Evolutionary conservation across 2,888 invertebrate genomes (phyloP).

Genomic region (Stomorhina lunata): DNA sequence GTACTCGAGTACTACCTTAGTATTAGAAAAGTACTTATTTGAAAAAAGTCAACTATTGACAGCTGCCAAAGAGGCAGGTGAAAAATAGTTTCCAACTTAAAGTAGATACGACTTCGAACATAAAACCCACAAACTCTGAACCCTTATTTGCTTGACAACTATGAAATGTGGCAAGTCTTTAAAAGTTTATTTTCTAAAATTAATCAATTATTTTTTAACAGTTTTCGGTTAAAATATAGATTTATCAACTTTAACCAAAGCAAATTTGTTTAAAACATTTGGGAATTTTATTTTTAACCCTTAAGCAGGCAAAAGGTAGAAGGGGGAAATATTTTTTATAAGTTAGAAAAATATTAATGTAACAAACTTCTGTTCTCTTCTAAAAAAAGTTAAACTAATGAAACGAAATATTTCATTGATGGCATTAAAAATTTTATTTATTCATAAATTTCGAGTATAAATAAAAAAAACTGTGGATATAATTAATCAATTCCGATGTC

Average conservation of each 20-base stretch:
- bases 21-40: too few relatives aligned
- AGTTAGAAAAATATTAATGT: too few relatives aligned
- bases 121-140: too few relatives aligned
- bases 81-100: neutral
- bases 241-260: slow-evolving; percentile 9
- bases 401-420: slow-evolving; percentile 33
- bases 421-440: slow-evolving; percentile 32
- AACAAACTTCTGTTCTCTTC: too few relatives aligned
- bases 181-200: neutral
- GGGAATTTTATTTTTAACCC: neutral
- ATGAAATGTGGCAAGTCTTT: too few relatives aligned
- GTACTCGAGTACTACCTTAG: too few relatives aligned
- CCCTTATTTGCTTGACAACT: neutral
- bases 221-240: neutral
- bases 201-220: slow-evolving; percentile 32
- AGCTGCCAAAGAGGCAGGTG: slow-evolving; percentile 5
- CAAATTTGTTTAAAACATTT: neutral
- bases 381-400: slow-evolving; percentile 11
- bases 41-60: slow-evolving; percentile 7
- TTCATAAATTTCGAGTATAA: neutral
- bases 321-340: too few relatives aligned
- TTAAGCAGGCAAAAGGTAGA: too few relatives aligned
- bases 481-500: slow-evolving; percentile 51
- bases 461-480: neutral
- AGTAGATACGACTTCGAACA: too few relatives aligned